Percentiles rank a stretch among this genome's conserved stretches.
These are phyloP conservation scores for Mactromeris polynyma DNA, from an alignment of 2,888 invertebrate species.

Conservation along the genomic window DNA sequence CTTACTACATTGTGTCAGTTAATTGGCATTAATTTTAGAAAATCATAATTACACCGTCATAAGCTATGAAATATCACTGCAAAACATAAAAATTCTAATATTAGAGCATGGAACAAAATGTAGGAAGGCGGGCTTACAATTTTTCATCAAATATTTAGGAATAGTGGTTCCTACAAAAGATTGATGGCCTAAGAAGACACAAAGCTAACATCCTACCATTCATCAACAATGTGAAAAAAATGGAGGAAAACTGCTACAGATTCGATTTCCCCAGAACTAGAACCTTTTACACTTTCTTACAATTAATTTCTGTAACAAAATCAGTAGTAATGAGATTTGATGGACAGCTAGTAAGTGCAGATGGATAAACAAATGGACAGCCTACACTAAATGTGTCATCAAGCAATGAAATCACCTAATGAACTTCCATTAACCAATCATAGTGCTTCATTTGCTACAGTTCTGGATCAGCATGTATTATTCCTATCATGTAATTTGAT, in stretches of 20 bases:
- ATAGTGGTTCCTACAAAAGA: background rate
- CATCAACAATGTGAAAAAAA: background rate
- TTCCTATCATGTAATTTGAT: background rate
- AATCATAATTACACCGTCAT: no score
- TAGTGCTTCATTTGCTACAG: background rate
- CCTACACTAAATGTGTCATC: background rate
- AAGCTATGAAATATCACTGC: no score
- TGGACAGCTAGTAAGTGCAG: background rate
- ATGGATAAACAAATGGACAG: background rate
- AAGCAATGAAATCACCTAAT: background rate
- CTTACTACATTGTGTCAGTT: no score
- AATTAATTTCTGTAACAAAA: background rate
- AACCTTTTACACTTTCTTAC: background rate
- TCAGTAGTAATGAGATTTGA: slow-evolving; percentile 6
- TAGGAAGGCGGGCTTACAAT: no score
- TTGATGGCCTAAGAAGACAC: background rate
- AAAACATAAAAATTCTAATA: no score
- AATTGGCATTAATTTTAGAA: no score
- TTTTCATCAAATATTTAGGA: no score
- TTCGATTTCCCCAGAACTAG: background rate
- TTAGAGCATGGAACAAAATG: no score
- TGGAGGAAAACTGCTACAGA: background rate
- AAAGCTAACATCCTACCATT: background rate
- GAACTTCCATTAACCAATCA: slow-evolving; percentile 10
- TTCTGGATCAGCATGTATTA: background rate